Conservation (phyloP, 2,888 invertebrate species). For the Cosmia trapezina region DNA sequence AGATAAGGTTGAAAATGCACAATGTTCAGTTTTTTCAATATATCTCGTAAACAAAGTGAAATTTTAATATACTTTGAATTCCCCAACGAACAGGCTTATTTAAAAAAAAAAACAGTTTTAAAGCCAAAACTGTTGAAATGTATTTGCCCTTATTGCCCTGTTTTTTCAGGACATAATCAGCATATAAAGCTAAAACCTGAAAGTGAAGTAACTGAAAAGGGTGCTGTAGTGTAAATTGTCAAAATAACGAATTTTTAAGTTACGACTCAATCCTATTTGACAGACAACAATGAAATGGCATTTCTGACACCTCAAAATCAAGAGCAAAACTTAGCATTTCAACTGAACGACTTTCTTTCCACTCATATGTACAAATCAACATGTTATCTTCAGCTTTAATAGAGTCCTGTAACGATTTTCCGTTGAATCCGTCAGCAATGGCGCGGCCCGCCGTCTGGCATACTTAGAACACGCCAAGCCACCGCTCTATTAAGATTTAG, state of each 20-base stretch:
- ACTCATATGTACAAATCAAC: constrained; percentile 16
- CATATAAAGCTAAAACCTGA: not conserved
- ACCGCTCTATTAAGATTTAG: constrained; percentile 54
- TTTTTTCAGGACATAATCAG: too few species aligned
- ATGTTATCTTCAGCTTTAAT: constrained; percentile 44
- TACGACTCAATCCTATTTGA: not conserved
- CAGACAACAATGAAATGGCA: not conserved
- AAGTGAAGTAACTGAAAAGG: not conserved
- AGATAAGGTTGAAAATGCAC: too few species aligned
- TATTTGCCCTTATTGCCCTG: too few species aligned
- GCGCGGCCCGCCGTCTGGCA: constrained; percentile 74
- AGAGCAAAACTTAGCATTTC: not conserved
- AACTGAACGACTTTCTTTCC: not conserved
- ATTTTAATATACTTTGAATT: too few species aligned
- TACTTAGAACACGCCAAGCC: constrained; percentile 75
- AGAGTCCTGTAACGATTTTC: constrained; percentile 57
- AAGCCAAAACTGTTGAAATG: too few species aligned
- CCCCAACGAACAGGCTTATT: too few species aligned
- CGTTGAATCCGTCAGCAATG: constrained; percentile 45
- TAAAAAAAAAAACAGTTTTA: too few species aligned
- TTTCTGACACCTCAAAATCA: not conserved
- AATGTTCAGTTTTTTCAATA: too few species aligned
- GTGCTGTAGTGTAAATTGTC: not conserved
- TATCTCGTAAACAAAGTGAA: too few species aligned
- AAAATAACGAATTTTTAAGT: too few species aligned